Evolutionary conservation across 2,797 vertebrate genomes (phyloP), one percentile per base, ranked within the genome.

Genomic region (Coilia nasus): DNA sequence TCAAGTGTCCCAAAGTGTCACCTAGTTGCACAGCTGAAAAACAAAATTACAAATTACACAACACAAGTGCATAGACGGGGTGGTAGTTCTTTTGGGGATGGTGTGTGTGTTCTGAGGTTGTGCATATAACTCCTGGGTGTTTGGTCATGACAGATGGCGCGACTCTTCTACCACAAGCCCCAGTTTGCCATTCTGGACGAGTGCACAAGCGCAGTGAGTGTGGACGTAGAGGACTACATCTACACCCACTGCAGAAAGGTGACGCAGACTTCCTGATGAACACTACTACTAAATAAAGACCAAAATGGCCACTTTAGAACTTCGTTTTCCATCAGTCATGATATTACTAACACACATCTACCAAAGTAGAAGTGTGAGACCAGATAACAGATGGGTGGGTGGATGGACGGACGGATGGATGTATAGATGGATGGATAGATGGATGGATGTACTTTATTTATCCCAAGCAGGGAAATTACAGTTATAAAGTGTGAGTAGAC

Each of bases 171-270:
- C 90, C 98, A 99, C 90, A 99, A 99, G 85, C 98, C 98, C 1
- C 98, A 99, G 94, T 99, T 99, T 94, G 98, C 98, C 85, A 99
- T 99, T 90, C 93, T 99, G 92, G 98, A 99, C 67, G 98, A 99
- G 90, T 99, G 98, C 90, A 99, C 98, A 28, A 99, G 98, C 83
- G 98, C 98, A 0, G 98, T 99, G 75, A 99, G 98, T 0, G 98
- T 99, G n/a, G 98, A 99, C 83, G 98, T 99, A 83, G 98, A 99
- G 92, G 98, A 97, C 89, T 99, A 94, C 92, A 99, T 99, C 93
- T 99, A 99, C 90, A 97, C 94, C 89, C 98, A 99, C 88, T 99
- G 98, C 94, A 95, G 96, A 54, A 97, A 96, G 96, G 98, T 99
- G 92, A 17, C 14, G 2, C 4, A 23, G 7, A 12, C 12, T 14